phyloP scores from a whole-genome alignment of 2,113 vertebrate species.

The Lanius collurio region DNA sequence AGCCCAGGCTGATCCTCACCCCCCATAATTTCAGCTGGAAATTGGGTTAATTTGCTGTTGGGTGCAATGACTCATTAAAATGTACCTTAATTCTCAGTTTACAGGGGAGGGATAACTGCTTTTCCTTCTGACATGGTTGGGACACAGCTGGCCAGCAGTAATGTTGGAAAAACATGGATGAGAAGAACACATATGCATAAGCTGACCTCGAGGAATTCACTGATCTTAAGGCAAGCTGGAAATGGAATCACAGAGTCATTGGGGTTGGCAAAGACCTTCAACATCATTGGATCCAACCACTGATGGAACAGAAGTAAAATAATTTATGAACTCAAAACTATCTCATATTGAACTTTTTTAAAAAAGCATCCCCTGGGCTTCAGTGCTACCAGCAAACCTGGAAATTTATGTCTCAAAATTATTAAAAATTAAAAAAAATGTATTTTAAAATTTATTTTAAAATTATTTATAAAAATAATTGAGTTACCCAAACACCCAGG shows the following conservation, averaged over 20 bases:
- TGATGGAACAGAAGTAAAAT: background rate
- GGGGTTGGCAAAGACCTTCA: background rate
- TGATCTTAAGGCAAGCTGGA: constrained; percentile 86
- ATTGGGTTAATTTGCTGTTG: background rate
- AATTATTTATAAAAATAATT: background rate
- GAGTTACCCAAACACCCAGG: background rate
- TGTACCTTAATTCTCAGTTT: constrained; percentile 89
- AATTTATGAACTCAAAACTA: background rate
- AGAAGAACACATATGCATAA: constrained; percentile 88
- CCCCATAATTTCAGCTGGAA: background rate
- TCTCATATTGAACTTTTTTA: background rate
- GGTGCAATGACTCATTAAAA: background rate
- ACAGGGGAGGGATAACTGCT: constrained; percentile 69
- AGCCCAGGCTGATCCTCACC: background rate
- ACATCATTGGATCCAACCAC: background rate
- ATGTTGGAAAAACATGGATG: constrained; percentile 85
- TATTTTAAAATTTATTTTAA: background rate
- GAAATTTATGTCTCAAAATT: background rate
- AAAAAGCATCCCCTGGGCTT: background rate
- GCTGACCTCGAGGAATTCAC: constrained; percentile 88
- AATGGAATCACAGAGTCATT: background rate
- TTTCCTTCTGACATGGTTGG: constrained; percentile 19
- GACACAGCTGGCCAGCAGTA: constrained; percentile 72
- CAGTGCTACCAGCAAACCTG: background rate
- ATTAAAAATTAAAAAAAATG: fast-evolving